Percentiles rank a stretch among this genome's conserved stretches.
Conservation (phyloP, 2,888 invertebrate genomes). For the Microplitis deprimator region DNA sequence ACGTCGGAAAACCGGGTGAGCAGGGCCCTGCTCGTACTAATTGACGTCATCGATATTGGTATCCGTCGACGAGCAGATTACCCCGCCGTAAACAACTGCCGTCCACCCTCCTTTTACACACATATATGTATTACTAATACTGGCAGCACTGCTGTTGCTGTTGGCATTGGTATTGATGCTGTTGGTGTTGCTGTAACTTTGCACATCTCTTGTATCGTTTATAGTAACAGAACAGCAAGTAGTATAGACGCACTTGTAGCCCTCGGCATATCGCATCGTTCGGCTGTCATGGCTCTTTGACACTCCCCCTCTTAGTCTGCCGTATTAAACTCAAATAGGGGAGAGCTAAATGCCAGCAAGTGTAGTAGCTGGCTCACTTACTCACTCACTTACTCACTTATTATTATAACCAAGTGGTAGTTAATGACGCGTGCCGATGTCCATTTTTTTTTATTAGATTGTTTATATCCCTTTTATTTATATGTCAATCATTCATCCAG, state of each 20-base stretch:
- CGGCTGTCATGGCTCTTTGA: conserved; percentile 33
- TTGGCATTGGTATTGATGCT: too few relatives aligned
- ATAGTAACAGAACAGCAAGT: background rate
- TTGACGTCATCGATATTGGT: conserved; percentile 72
- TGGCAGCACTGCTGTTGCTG: background rate
- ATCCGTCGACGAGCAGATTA: conserved; percentile 71
- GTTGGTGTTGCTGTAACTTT: too few relatives aligned
- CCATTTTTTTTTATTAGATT: conserved; percentile 30
- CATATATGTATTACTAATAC: background rate
- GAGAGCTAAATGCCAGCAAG: conserved; percentile 39
- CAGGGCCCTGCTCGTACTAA: conserved; percentile 66
- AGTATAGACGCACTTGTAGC: conserved; percentile 28
- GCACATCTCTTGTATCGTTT: background rate
- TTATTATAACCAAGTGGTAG: conserved; percentile 34
- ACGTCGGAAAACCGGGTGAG: conserved; percentile 40
- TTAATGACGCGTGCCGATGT: conserved; percentile 47
- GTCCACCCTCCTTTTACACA: conserved; percentile 48
- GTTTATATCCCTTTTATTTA: conserved; percentile 1
- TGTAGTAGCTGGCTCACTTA: conserved; percentile 26
- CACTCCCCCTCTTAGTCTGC: conserved; percentile 42
- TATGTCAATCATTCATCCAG: background rate
- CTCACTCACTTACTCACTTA: conserved; percentile 8
- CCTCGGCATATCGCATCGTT: conserved; percentile 12
- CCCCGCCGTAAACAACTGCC: conserved; percentile 69
- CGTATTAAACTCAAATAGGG: conserved; percentile 64